A percentile compares a stretch with the other conserved stretches of the same genome.
Conservation (phyloP, 2,888 invertebrate species). For the Hermaeophaga mercurialis region DNA sequence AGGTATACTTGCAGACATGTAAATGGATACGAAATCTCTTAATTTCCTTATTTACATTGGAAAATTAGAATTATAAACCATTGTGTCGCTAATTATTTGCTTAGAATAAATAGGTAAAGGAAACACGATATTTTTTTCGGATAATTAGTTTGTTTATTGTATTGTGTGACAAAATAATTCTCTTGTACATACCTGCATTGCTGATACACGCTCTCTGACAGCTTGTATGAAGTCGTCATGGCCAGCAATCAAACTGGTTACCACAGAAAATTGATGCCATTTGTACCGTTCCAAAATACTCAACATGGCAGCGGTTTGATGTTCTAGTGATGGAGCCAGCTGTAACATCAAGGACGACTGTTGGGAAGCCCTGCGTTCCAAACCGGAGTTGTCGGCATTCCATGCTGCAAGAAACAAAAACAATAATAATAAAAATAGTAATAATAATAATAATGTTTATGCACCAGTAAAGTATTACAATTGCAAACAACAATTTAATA, state of each 20-base stretch:
- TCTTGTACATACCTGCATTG: conserved; percentile 71
- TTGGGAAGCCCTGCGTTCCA: conserved; percentile 74
- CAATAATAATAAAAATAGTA: no score
- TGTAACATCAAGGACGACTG: conserved; percentile 90
- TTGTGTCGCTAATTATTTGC: background rate
- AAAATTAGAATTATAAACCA: conserved; percentile 5
- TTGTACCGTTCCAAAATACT: conserved; percentile 93
- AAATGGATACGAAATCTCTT: background rate
- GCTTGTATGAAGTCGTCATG: conserved; percentile 96
- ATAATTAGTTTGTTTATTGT: no score
- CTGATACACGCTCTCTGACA: conserved; percentile 83
- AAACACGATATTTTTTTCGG: no score
- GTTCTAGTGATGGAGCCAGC: conserved; percentile 94
- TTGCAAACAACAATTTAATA: no score
- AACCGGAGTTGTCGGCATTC: conserved; percentile 96
- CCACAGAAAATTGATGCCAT: conserved; percentile 95
- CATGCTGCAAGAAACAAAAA: conserved; percentile 73
- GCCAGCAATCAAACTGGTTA: conserved; percentile 91
- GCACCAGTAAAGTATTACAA: no score
- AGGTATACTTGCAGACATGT: conserved; percentile 3
- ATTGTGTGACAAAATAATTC: no score
- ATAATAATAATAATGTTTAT: no score
- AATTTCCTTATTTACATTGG: conserved; percentile 6
- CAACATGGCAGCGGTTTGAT: conserved; percentile 95
- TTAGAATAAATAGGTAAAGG: no score